A percentile compares a stretch with the other conserved stretches of the same genome.
These are phyloP conservation scores for Drosophila robusta DNA, from an alignment of 2,888 invertebrate genomes.

Conservation along the genomic window DNA sequence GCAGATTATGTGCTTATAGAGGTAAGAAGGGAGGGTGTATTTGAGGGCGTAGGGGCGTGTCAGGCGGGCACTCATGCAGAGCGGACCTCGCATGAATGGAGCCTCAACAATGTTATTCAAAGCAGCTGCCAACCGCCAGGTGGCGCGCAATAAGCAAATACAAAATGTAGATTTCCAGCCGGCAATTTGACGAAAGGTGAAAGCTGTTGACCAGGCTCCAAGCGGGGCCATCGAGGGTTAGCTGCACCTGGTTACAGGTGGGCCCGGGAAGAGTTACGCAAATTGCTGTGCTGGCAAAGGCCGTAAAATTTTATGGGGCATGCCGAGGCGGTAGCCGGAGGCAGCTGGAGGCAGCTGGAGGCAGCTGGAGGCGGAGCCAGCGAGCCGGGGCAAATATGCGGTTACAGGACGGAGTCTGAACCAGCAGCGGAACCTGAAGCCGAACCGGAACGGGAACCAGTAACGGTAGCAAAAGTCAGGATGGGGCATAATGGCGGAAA, in stretches of 20 bases:
- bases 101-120: constrained; percentile 67
- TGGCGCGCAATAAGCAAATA: constrained; percentile 35
- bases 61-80: neutral
- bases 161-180: constrained; percentile 18
- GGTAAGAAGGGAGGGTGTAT: no score
- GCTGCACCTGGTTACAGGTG: no score
- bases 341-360: neutral
- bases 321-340: constrained; percentile 15
- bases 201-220: constrained; percentile 61
- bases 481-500: neutral
- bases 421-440: constrained; percentile 18
- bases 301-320: constrained; percentile 78
- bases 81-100: constrained; percentile 32
- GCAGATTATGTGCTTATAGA: no score
- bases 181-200: constrained; percentile 64
- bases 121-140: constrained; percentile 48
- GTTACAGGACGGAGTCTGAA: constrained; percentile 6
- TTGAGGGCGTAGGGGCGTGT: neutral
- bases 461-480: neutral
- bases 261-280: constrained; percentile 59
- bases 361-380: constrained; percentile 9
- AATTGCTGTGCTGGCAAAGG: constrained; percentile 80
- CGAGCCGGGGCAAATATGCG: constrained; percentile 55
- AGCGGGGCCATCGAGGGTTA: neutral
- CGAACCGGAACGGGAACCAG: constrained; percentile 18